Base-by-base conservation (phyloP, 1,140 invertebrate genomes). In the Hycleus phaleratus region DNA sequence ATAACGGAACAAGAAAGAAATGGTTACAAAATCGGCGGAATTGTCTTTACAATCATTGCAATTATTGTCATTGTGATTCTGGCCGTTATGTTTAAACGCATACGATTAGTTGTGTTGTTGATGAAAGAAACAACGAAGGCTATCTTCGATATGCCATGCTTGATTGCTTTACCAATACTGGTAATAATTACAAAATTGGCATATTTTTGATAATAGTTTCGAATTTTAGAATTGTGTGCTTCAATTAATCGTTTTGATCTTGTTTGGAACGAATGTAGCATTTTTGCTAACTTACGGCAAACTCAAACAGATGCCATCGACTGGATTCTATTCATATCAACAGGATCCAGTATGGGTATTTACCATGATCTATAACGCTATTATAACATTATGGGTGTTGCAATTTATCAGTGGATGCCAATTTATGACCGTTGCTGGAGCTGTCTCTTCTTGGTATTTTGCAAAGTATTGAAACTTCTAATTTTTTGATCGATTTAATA, bases 391-490 rank as follows among this genome's bases (percentile, higher is more conserved):
- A 44, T 60, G 52, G 80, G 71, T 82, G 8, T 73, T 74, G 42
- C 83, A 88, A 71, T 88, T 88, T 65, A 79, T 82, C 42, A 69
- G 86, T 10, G 84, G 83, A 12, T 87, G 85, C 70, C 86, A 90
- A 62, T 81, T 87, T 66, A 79, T 88, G 68, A 76, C 86, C 1
- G 80, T 88, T 39, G 84, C 84, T 38, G 82, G 83, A 18, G 77
- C 85, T 11, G 82, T 88, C 8, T 77, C 82, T 0, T 76, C 72
- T 7, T 90, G 87, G 87, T 89, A 83, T 65, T 90, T 88, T 63
- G 81, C 80, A 26, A 82, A 83, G 85, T 87, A 70, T 61, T 46
- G 46, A 53, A 54, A 42, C 24, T 7, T 54, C 50, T 58, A 59
- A 40, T 60, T 24, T 77, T 4, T 32, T 7, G 1, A 18, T 32